phyloP scores from a whole-genome alignment of 2,797 vertebrate genomes.

The Artibeus lituratus region DNA sequence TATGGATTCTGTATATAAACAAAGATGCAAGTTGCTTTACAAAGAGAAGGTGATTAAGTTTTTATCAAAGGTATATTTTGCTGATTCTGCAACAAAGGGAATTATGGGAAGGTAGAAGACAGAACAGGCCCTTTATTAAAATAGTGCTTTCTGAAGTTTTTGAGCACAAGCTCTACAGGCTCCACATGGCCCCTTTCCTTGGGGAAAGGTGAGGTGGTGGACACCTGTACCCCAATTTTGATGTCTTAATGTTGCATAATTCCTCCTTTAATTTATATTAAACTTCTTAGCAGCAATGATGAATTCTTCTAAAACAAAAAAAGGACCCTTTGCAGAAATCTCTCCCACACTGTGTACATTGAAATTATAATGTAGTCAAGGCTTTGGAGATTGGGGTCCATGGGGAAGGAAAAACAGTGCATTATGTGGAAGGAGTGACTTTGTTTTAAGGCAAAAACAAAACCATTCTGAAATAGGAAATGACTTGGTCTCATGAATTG shows the following conservation, averaged over 20 bases:
- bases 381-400: constrained; percentile 14
- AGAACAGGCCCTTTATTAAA: constrained; percentile 78
- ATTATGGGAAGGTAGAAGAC: constrained; percentile 76
- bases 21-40: constrained; percentile 88
- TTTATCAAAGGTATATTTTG: constrained; percentile 84
- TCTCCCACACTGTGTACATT: constrained; percentile 79
- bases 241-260: constrained; percentile 89
- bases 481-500: constrained; percentile 65
- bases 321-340: constrained; percentile 81
- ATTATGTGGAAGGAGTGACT: constrained; percentile 70
- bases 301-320: constrained; percentile 88
- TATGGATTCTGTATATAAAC: constrained; percentile 82
- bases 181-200: constrained; percentile 83
- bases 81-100: constrained; percentile 86
- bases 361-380: constrained; percentile 79
- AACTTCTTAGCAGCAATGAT: constrained; percentile 87
- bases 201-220: constrained; percentile 77
- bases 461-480: constrained; percentile 72
- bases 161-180: constrained; percentile 80
- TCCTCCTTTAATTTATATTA: constrained; percentile 89
- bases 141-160: constrained; percentile 78
- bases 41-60: constrained; percentile 89
- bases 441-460: constrained; percentile 70
- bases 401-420: constrained; percentile 20
- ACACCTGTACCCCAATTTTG: constrained; percentile 80